phyloP scores from a whole-genome alignment of 2,797 vertebrate species.

The Pseudochaenichthys georgianus region DNA sequence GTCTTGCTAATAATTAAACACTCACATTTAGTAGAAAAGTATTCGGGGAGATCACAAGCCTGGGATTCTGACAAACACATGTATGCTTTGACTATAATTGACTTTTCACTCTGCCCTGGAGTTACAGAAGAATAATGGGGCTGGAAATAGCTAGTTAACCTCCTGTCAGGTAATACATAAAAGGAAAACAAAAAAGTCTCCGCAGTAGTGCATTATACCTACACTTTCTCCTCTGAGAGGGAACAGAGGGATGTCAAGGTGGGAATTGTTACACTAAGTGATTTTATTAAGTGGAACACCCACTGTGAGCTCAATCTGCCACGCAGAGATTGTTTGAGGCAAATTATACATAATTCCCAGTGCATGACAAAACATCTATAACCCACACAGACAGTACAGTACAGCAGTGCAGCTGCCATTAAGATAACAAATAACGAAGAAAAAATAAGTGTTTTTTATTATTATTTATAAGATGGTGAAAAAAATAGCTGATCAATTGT shows the following conservation, averaged over 20 bases:
- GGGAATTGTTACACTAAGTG: slow-evolving; percentile 70
- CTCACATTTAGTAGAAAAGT: slow-evolving; percentile 67
- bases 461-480: no score
- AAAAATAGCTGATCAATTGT: not conserved
- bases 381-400: slow-evolving; percentile 36
- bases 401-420: slow-evolving; percentile 8
- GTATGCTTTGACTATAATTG: slow-evolving; percentile 76
- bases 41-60: slow-evolving; percentile 56
- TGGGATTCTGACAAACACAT: slow-evolving; percentile 66
- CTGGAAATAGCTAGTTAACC: slow-evolving; percentile 82
- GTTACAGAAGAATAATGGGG: slow-evolving; percentile 78
- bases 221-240: slow-evolving; percentile 52
- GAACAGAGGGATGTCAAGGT: slow-evolving; percentile 67
- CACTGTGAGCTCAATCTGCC: slow-evolving; percentile 74
- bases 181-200: slow-evolving; percentile 70
- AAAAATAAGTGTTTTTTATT: no score
- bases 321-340: slow-evolving; percentile 71
- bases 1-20: slow-evolving; percentile 72
- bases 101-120: slow-evolving; percentile 75
- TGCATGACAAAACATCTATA: slow-evolving; percentile 67
- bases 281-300: slow-evolving; percentile 80
- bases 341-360: slow-evolving; percentile 74
- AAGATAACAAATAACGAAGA: slow-evolving; percentile 18
- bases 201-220: slow-evolving; percentile 44
- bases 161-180: slow-evolving; percentile 77